A percentile compares a stretch with the other conserved stretches of the same genome.
phyloP scores from a whole-genome alignment of 1,140 invertebrate species.

The Aphidius gifuensis region DNA sequence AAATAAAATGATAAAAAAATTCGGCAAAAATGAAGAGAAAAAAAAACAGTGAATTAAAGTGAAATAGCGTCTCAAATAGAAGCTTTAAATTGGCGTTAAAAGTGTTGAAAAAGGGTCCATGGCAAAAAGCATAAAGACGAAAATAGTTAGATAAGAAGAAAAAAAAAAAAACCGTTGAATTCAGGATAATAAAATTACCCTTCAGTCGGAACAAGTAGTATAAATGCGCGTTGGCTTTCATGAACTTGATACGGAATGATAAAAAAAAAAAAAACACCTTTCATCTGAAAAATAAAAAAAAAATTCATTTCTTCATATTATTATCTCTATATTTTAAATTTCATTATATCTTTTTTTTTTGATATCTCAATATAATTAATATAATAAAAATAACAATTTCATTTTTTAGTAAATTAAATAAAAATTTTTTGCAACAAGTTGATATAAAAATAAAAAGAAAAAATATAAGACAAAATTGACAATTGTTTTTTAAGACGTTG shows the following conservation, averaged over 20 bases:
- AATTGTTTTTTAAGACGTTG: slow-evolving; percentile 10
- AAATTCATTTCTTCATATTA: not conserved
- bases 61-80: slow-evolving; percentile 29
- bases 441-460: not conserved
- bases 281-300: too few relatives aligned
- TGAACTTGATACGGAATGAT: too few relatives aligned
- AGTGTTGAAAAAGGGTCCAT: not conserved
- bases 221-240: too few relatives aligned
- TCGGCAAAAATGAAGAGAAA: slow-evolving; percentile 1
- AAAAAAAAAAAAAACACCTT: too few relatives aligned
- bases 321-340: not conserved
- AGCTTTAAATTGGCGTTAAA: slow-evolving; percentile 11
- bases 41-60: slow-evolving; percentile 29
- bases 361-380: not conserved
- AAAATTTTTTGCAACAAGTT: not conserved
- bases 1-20: slow-evolving; percentile 3
- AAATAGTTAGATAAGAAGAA: slow-evolving; percentile 1
- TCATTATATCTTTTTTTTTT: not conserved
- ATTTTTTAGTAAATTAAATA: not conserved
- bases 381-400: not conserved
- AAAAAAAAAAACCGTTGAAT: slow-evolving; percentile 19
- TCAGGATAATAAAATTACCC: slow-evolving; percentile 44
- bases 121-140: slow-evolving; percentile 14
- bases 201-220: slow-evolving; percentile 28
- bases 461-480: slow-evolving; percentile 8